Base-by-base conservation (phyloP, 2,797 vertebrate species). In the Microctenopoma steveboyesi region DNA sequence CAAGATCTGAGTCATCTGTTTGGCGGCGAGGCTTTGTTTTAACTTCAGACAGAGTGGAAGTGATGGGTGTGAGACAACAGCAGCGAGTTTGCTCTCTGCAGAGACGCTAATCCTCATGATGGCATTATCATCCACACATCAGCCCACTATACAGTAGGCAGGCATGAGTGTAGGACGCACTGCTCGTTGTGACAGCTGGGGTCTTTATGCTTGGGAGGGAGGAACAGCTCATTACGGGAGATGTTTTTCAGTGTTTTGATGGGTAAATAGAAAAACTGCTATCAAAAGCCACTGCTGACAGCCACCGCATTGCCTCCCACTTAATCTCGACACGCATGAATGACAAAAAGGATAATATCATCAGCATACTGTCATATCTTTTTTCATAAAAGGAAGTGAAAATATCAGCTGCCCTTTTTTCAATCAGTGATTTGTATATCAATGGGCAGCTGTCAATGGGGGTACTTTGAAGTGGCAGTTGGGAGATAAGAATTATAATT, bases 81-180 rank as follows among this genome's bases (percentile, higher is more conserved):
- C 53, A 78, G 74, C 48, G 13, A 68, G 78, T 57, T 66, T 5
- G 72, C 84, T 84, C 81, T 83, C 78, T 49, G 70, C 72, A 60
- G 74, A 89, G 86, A 88, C 81, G 60, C 81, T 90, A 80, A 89
- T 90, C 87, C 82, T 76, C 39, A 11, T 78, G 84, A 89, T 85
- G 87, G 86, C 76, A 84, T 87, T 87, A 91, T 90, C 87, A 86
- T 83, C 76, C 74, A 63, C 79, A 72, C 83, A 90, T 87, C 87
- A 81, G 82, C 83, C 71, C 80, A 66, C 77, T 43, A 63, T 82
- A 78, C 72, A 84, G 75, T 56, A 85, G 79, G 73, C 84, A 86
- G 83, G 61, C 76, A 57, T 40, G 12, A 72, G 77, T 81, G 78
- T 53, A 60, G 84, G 87, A 82, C 28, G 63, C 11, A 27, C 66